Base-by-base conservation (phyloP, 64 coral and sea anemone species). In the Actinia tenebrosa region DNA sequence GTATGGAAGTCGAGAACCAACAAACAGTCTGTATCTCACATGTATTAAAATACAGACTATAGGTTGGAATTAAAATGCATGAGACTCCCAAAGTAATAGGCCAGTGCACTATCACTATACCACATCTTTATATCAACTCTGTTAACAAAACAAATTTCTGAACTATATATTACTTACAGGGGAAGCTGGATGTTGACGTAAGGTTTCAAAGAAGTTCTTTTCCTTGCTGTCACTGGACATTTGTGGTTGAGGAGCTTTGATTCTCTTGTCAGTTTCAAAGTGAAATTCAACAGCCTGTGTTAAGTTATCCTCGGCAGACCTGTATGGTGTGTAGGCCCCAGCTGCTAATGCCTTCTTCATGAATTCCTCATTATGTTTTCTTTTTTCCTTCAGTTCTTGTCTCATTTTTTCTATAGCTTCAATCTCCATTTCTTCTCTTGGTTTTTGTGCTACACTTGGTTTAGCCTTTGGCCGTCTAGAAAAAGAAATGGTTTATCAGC, bases 261-360 rank as follows among this genome's bases (percentile, higher is more conserved):
- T 89, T 46, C 97, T 87, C 5, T 92, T 87, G 69, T 95, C 97
- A 26, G 93, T 95, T 87, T 91, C 90, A 84, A 99, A 99, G 83
- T 99, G 93, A 20, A 99, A 99, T 86, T 95, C 97, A 44, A 95
- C 54, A 19, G 97, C 87, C 14, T 86, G 89, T 3, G 97, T 99
- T 4, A 95, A 72, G 45, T 94, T 90, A 19, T 92, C 93, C 10
- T 86, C 91, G 71, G 61, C 86, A 89, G 90, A 86, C 86, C 97
- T 85, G 82, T 71, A 90, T 53, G 88, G 93, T 62, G 79, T 95
- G 62, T 92, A 91, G 7, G 80, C 82, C 27, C 89, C 93, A 27
- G 81, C 88, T 25, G 90, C 83, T 1, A 95, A 77, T n/a, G 97
- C 97, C 62, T 99, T 99, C 60, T 95, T 99, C 93, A 94, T 99